Evolutionary conservation across 2,797 vertebrate species (phyloP), one percentile per base, ranked within the genome.

Genomic region (Gallirallus australis): DNA sequence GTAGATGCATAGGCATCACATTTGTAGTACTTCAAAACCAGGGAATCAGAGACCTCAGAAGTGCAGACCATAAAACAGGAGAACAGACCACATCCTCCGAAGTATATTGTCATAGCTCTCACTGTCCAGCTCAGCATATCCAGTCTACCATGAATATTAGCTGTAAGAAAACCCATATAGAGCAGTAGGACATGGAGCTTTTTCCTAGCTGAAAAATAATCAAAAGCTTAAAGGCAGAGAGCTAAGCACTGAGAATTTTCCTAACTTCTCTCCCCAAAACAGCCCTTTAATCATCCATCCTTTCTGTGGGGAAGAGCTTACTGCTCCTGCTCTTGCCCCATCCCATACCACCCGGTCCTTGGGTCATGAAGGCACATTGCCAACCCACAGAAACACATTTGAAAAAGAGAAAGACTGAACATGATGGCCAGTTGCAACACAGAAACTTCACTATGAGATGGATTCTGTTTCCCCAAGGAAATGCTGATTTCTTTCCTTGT

Each of bases 241-340:
- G 18, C 24, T 40, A 14, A 53, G 30, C 18, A 73, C 30, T 28
- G 31, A 70, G 19, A 70, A 70, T 81, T 85, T 87, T 24, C 33
- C n/a, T 16, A 66, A 21, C 33, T 59, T 87, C 42, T 69, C 42
- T 75, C 39, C 17, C 21, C 35, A 54, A 68, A 84, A 7, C 27
- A 75, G 69, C 60, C 31, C 9, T 20, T 24, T 33, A 27, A 48
- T 7, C 30, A 65, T 33, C 33, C 54, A 25, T 20, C 59, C 42
- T 65, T 84, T 82, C 59, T 17, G 25, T 2, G 2, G 28, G 27
- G 52, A 39, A 83, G 35, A 13, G 21, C 14, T 86, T 57, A 37
- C 11, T 0, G 0, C 63, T 78, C 45, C 37, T 80, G 28, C 1
- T 0, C 59, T 80, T 37, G 8, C 17, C 48, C 11, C 9, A 17